phyloP scores from a whole-genome alignment of 2,888 invertebrate species.

The Hypercompe scribonia region DNA sequence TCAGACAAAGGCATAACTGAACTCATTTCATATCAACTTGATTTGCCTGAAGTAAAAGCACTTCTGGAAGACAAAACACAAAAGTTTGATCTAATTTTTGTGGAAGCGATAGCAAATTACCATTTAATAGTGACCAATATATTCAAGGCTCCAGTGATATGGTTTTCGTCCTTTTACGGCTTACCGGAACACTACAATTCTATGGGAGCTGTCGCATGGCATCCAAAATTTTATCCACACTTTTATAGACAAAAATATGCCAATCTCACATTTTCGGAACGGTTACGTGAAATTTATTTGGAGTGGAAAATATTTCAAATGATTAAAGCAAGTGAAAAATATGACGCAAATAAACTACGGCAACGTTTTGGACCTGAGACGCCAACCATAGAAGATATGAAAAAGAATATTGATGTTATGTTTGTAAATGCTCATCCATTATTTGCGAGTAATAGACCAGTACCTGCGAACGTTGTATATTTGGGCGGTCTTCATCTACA shows the following conservation, averaged over 20 bases:
- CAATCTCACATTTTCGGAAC: constrained; percentile 41
- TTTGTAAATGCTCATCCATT: constrained; percentile 55
- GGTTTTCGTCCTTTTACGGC: constrained; percentile 53
- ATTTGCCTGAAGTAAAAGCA: constrained; percentile 36
- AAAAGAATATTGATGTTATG: constrained; percentile 52
- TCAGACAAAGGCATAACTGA: constrained; percentile 15
- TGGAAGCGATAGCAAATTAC: constrained; percentile 47
- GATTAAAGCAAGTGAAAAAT: constrained; percentile 25
- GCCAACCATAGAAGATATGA: constrained; percentile 50
- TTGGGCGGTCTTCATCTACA: constrained; percentile 56
- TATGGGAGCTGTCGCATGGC: constrained; percentile 50
- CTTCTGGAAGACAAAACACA: constrained; percentile 50
- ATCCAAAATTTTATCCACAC: constrained; percentile 48
- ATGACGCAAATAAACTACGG: constrained; percentile 45
- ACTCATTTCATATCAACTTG: constrained; percentile 27
- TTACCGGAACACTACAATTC: constrained; percentile 40
- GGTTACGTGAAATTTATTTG: constrained; percentile 37
- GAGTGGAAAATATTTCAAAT: constrained; percentile 37
- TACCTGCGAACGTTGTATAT: constrained; percentile 55
- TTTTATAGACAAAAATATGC: constrained; percentile 40
- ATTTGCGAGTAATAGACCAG: constrained; percentile 55
- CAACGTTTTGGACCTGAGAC: constrained; percentile 47
- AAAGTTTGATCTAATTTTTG: constrained; percentile 58
- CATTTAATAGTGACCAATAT: constrained; percentile 50
- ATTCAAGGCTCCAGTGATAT: constrained; percentile 53